Evolutionary conservation across 2,797 vertebrate genomes (phyloP).

Genomic region (Hippopotamyrus pictus): DNA sequence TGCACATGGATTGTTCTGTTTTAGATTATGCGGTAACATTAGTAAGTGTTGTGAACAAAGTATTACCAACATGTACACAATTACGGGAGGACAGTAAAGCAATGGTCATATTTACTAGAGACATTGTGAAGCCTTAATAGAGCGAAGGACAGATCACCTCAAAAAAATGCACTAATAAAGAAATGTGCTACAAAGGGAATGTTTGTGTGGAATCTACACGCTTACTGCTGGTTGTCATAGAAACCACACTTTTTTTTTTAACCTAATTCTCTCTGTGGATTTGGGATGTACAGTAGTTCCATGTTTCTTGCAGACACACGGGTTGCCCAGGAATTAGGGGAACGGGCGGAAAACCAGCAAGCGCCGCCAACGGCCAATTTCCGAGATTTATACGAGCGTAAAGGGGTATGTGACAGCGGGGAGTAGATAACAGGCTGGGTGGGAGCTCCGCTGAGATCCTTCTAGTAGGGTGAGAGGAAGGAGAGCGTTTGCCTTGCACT

Average conservation of each 20-base stretch:
- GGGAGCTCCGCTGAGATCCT: background rate
- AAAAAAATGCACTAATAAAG: background rate
- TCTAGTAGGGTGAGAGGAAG: background rate
- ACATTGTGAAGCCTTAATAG: background rate
- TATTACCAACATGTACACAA: background rate
- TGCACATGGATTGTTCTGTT: slow-evolving; percentile 41
- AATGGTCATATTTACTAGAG: background rate
- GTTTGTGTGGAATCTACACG: background rate
- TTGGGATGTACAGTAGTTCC: background rate
- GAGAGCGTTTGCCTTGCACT: background rate
- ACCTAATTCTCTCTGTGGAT: slow-evolving; percentile 2
- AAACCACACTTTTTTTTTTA: background rate
- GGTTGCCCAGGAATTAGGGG: background rate
- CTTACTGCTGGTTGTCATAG: slow-evolving; percentile 13
- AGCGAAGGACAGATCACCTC: background rate
- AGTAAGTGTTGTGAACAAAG: background rate
- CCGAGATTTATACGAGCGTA: background rate
- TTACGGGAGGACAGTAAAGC: background rate
- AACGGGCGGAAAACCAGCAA: background rate
- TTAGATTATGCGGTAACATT: slow-evolving; percentile 34
- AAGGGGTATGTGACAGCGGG: background rate
- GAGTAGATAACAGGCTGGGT: background rate
- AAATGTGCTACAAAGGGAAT: background rate
- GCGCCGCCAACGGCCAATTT: background rate
- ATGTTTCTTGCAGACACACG: background rate